Percentiles rank a stretch among this genome's conserved stretches.
Conservation (phyloP, 2,888 invertebrate genomes). For the Clusia tigrina region DNA sequence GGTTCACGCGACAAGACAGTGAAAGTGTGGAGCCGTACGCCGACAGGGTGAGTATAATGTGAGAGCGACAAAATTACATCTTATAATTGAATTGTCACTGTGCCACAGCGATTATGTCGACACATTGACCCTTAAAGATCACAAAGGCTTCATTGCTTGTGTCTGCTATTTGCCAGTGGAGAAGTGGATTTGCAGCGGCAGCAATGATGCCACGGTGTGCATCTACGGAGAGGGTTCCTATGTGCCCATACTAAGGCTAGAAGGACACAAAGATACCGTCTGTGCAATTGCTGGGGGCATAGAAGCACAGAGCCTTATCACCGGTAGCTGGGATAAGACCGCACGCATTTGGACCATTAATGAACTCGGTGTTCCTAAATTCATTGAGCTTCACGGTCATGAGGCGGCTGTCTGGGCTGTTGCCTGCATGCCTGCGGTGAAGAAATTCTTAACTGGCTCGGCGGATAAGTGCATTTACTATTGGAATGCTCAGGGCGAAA, state of each 20-base stretch:
- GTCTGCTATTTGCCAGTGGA: constrained; percentile 80
- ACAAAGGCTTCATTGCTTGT: constrained; percentile 85
- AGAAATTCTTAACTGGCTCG: constrained; percentile 77
- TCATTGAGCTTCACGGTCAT: constrained; percentile 74
- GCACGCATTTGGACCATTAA: constrained; percentile 82
- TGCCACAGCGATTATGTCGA: constrained; percentile 73
- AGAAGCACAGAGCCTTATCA: constrained; percentile 70
- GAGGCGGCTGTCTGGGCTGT: constrained; percentile 89
- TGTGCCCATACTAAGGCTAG: constrained; percentile 73
- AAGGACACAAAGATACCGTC: constrained; percentile 73
- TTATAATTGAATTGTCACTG: constrained; percentile 43
- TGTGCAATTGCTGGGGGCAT: constrained; percentile 66
- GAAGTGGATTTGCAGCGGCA: constrained; percentile 83
- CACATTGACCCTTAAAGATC: constrained; percentile 77
- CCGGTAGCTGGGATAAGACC: constrained; percentile 93
- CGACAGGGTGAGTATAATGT: constrained; percentile 66
- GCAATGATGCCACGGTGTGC: constrained; percentile 86
- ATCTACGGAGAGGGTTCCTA: constrained; percentile 78
- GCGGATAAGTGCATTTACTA: constrained; percentile 91
- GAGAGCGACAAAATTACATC: constrained; percentile 5
- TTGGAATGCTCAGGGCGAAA: constrained; percentile 78
- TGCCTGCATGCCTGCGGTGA: constrained; percentile 64
- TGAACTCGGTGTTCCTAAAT: constrained; percentile 66
- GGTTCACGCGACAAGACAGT: constrained; percentile 89
- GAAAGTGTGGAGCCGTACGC: constrained; percentile 85